A percentile compares a stretch with the other conserved stretches of the same genome.
Evolutionary conservation across 2,113 vertebrate species (phyloP).

Genomic region (Corvus cornix): DNA sequence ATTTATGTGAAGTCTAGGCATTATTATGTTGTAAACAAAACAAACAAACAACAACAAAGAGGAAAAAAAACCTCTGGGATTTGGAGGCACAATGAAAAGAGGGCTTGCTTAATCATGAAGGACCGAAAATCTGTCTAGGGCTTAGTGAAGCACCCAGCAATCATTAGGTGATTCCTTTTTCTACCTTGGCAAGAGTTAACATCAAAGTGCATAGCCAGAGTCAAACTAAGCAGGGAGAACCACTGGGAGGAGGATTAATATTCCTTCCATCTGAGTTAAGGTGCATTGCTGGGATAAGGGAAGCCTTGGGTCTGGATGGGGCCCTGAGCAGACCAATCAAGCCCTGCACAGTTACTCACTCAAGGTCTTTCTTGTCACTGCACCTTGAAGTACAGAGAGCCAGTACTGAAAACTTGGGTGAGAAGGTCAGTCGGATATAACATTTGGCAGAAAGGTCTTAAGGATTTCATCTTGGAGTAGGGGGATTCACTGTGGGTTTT

Average conservation of each 20-base stretch:
- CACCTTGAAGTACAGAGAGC: neutral
- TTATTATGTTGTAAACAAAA: neutral
- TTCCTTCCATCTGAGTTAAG: neutral
- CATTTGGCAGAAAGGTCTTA: neutral
- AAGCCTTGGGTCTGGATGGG: neutral
- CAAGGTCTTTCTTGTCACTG: neutral
- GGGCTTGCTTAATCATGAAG: neutral
- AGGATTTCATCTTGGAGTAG: neutral
- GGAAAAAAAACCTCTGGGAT: neutral
- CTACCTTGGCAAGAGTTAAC: neutral
- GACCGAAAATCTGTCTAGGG: neutral
- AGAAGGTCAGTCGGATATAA: rapidly evolving
- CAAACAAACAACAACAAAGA: rapidly evolving
- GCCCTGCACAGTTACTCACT: neutral
- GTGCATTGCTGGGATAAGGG: neutral
- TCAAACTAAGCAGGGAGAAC: neutral
- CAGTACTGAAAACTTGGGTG: neutral
- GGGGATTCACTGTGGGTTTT: neutral
- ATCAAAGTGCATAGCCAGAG: neutral
- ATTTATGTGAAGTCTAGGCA: neutral
- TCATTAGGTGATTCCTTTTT: neutral
- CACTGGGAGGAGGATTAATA: neutral
- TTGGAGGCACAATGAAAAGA: neutral
- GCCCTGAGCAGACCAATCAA: rapidly evolving
- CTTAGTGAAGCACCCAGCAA: neutral